phyloP scores from a whole-genome alignment of 2,888 invertebrate species.

The Oligia strigilis region DNA sequence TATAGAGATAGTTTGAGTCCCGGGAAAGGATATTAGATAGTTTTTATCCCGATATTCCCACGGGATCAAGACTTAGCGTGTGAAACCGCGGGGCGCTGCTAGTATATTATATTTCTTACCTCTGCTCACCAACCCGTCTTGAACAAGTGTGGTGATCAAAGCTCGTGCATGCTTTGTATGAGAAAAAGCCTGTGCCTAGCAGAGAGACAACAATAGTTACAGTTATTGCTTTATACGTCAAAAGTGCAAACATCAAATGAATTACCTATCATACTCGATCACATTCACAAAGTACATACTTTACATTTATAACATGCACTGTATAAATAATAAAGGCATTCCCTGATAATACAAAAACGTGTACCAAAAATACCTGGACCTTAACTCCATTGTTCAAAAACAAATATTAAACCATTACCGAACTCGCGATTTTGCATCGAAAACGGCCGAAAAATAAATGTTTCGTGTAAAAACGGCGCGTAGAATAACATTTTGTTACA shows the following conservation, averaged over 20 bases:
- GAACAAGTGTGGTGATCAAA: neutral
- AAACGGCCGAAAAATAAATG: slow-evolving; percentile 44
- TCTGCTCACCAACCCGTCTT: neutral
- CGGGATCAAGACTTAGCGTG: too few species aligned
- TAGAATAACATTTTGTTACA: slow-evolving; percentile 48
- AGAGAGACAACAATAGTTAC: neutral
- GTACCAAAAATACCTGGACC: slow-evolving; percentile 14
- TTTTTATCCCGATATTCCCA: too few species aligned
- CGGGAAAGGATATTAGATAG: too few species aligned
- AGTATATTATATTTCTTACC: too few species aligned
- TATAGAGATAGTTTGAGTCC: too few species aligned
- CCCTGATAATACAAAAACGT: neutral
- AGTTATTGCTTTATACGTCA: neutral
- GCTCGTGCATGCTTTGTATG: neutral
- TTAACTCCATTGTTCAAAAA: slow-evolving; percentile 38
- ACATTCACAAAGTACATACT: neutral
- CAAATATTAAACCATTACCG: slow-evolving; percentile 42
- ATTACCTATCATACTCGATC: neutral
- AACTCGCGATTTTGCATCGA: slow-evolving; percentile 40
- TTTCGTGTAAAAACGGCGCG: slow-evolving; percentile 13
- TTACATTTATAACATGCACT: neutral
- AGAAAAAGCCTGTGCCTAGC: neutral
- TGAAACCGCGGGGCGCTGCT: too few species aligned
- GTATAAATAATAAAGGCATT: neutral
- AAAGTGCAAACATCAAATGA: neutral